Percentiles rank a stretch among this genome's conserved stretches.
phyloP scores from a whole-genome alignment of 2,888 invertebrate genomes.

The Dermolepida albohirtum region DNA sequence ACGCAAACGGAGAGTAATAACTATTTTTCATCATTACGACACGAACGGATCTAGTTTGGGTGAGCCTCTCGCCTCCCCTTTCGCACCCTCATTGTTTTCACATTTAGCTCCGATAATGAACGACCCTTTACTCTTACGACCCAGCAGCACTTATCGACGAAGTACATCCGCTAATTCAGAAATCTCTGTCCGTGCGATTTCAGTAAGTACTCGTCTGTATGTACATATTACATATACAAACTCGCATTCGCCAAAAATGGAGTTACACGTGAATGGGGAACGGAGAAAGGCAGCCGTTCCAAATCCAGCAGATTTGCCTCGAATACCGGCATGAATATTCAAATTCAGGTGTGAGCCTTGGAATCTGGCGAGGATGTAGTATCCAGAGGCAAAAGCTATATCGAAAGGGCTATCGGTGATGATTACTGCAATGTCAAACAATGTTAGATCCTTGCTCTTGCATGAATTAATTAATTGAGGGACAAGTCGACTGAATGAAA shows the following conservation, averaged over 20 bases:
- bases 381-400: conserved; percentile 36
- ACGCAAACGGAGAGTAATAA: too few relatives aligned
- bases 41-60: too few relatives aligned
- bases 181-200: conserved; percentile 50
- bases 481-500: conserved; percentile 41
- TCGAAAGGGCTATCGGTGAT: too few relatives aligned
- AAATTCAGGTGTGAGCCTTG: conserved; percentile 47
- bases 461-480: conserved; percentile 46
- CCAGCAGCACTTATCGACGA: conserved; percentile 25
- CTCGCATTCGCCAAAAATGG: too few relatives aligned
- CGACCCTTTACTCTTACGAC: conserved; percentile 4
- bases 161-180: conserved; percentile 35
- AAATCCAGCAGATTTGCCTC: conserved; percentile 50
- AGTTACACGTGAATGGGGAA: too few relatives aligned
- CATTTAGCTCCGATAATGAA: conserved; percentile 14
- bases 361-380: conserved; percentile 44
- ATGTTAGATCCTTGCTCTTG: conserved; percentile 40
- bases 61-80: not conserved
- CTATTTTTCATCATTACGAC: too few relatives aligned
- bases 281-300: conserved; percentile 47
- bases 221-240: too few relatives aligned
- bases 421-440: conserved; percentile 19
- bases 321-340: conserved; percentile 52
- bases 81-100: conserved; percentile 14
- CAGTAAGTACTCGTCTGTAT: conserved; percentile 47